phyloP scores from a whole-genome alignment of 2,797 vertebrate genomes.

The Falco rusticolus region DNA sequence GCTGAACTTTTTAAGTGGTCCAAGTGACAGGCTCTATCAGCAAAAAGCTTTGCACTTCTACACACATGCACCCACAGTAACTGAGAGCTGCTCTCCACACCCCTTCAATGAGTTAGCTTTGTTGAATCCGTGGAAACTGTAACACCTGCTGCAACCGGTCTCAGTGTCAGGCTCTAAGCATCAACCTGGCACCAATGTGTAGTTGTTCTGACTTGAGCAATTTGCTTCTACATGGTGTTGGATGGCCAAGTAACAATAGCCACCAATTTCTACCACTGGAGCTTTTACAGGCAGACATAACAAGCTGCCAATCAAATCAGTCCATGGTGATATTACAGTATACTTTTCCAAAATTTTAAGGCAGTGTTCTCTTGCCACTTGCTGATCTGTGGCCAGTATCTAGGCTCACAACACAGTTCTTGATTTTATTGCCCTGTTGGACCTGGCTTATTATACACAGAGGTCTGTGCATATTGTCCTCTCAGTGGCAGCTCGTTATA shows the following conservation, averaged over 20 bases:
- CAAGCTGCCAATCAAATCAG: neutral
- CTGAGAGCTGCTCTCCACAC: neutral
- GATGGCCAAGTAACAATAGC: neutral
- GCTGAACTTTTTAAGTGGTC: neutral
- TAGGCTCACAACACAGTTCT: neutral
- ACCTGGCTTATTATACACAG: neutral
- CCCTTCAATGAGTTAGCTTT: neutral
- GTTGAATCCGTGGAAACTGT: neutral
- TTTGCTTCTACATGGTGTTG: neutral
- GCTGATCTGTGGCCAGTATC: neutral
- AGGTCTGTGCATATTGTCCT: neutral
- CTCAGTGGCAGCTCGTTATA: neutral
- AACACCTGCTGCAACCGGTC: neutral
- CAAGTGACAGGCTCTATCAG: neutral
- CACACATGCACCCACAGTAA: neutral
- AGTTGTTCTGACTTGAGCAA: neutral
- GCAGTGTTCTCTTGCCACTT: neutral
- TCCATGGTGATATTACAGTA: neutral
- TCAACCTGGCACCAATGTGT: neutral
- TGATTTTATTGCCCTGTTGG: neutral
- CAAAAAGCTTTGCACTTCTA: neutral
- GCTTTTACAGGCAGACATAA: neutral
- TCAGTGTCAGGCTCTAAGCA: neutral
- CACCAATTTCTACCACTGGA: neutral
- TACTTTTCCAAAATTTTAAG: neutral